phyloP scores from a whole-genome alignment of 1,140 invertebrate genomes.

The Trichogramma pretiosum region DNA sequence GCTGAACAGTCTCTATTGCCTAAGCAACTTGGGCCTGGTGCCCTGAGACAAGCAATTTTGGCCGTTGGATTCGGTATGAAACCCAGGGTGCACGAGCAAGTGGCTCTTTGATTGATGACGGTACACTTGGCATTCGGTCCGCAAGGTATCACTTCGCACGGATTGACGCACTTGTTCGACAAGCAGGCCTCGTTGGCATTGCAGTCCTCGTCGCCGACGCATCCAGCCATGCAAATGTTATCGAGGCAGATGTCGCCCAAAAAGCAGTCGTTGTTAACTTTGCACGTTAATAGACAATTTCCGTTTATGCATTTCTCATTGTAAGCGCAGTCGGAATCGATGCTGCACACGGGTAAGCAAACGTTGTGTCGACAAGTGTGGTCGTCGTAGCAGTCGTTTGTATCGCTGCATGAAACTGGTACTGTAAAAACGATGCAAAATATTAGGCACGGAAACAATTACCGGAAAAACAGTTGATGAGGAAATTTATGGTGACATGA shows the following conservation, averaged over 20 bases:
- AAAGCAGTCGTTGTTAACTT: slow-evolving; percentile 85
- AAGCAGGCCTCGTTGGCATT: slow-evolving; percentile 70
- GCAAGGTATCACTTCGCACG: slow-evolving; percentile 67
- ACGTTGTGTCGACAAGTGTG: slow-evolving; percentile 68
- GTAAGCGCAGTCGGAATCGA: slow-evolving; percentile 78
- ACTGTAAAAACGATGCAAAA: slow-evolving; percentile 54
- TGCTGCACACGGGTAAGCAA: slow-evolving; percentile 63
- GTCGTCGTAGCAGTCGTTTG: slow-evolving; percentile 58
- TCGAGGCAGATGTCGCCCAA: slow-evolving; percentile 78
- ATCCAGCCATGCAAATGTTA: slow-evolving; percentile 78
- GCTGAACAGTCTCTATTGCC: slow-evolving; percentile 63
- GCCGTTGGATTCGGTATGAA: slow-evolving; percentile 77
- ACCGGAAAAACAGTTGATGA: too few species aligned
- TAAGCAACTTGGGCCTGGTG: slow-evolving; percentile 60
- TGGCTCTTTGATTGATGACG: slow-evolving; percentile 71
- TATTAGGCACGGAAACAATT: too few species aligned
- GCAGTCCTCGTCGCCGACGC: slow-evolving; percentile 79
- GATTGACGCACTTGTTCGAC: slow-evolving; percentile 70
- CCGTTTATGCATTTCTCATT: slow-evolving; percentile 80
- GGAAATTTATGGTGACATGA: background rate
- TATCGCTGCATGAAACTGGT: slow-evolving; percentile 63
- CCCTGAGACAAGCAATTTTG: slow-evolving; percentile 70
- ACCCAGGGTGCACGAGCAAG: slow-evolving; percentile 66
- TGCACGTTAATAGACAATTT: slow-evolving; percentile 76
- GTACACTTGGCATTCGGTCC: slow-evolving; percentile 75